Base-by-base conservation (phyloP, 2,888 invertebrate genomes). In the Nasonovia ribisnigri region DNA sequence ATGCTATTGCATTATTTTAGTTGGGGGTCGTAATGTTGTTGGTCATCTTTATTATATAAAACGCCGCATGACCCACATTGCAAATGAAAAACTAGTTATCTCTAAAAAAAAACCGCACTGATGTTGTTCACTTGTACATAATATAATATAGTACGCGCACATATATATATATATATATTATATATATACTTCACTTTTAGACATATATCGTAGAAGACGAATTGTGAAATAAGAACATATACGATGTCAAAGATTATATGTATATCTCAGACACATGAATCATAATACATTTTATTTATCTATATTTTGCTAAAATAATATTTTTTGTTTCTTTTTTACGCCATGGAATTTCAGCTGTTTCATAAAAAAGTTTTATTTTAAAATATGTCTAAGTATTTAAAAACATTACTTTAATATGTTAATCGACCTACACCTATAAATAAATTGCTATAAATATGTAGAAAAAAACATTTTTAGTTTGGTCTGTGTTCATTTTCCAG, bases 21-120 rank as follows among this genome's bases (percentile, higher is more conserved):
- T 77, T 8, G 77, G 20, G 77, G 36, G 77, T 77, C 77, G 20
- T 36, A 6, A 36, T 77, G 77, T 67, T 36, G 16, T 77, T 36
- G 77, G 77, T 77, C 77, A 42, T 77, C 77, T 77, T 36, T 77
- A 77, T 77, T 77, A 77, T 77, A 77, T 77, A 77, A 77, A 77
- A 77, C 77, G 8, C 8, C 36, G 36, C 8, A 20, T 77, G 77
- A 77, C 77, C 77, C 36, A 77, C 77, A 77, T 77, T 36, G 77
- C 77, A 77, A 77, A 77, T 36, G 20, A 3, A 36, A 77, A 77
- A 77, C 77, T 20, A 77, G 77, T 77, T 77, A 36, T 77, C 36
- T 77, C 0, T 77, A 20, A 36, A 77, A 77, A 67, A 77, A 77
- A 36, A 36, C 1, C 36, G 2, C 20, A 77, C 36, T 36, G 0